These are phyloP conservation scores for Caenorhabditis sp. DNA, from an alignment of 2,888 invertebrate species.

Conservation along the genomic window DNA sequence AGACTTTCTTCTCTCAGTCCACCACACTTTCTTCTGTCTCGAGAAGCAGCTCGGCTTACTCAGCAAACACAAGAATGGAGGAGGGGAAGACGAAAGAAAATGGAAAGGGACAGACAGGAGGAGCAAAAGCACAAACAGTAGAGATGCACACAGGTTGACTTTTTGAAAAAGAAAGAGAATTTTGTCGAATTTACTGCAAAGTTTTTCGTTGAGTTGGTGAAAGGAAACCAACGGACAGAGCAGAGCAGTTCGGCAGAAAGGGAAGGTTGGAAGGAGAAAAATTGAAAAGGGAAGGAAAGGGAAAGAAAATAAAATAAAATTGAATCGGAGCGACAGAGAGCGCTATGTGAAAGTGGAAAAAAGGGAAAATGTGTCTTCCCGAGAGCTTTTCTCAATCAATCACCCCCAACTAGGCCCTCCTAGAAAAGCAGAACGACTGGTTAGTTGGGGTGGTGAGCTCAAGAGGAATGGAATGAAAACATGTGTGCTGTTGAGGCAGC, in stretches of 20 bases:
- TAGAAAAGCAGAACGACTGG: too few relatives aligned
- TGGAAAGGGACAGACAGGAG: conserved; percentile 7
- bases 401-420: too few relatives aligned
- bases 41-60: conserved; percentile 65
- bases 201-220: too few relatives aligned
- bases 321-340: not conserved
- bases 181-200: conserved; percentile 44
- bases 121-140: conserved; percentile 57
- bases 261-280: not conserved
- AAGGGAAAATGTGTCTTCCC: conserved; percentile 1
- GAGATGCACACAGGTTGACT: conserved; percentile 13
- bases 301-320: conserved; percentile 5
- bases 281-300: not conserved
- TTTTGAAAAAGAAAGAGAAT: conserved; percentile 57
- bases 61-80: conserved; percentile 50
- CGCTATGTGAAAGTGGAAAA: not conserved
- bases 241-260: too few relatives aligned
- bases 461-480: conserved; percentile 3
- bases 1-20: conserved; percentile 1
- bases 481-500: not conserved
- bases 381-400: not conserved
- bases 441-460: too few relatives aligned
- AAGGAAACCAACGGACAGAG: too few relatives aligned
- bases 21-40: conserved; percentile 48
- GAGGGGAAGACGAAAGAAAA: not conserved